These are phyloP conservation scores for Mormyrops boulengeri DNA, from an alignment of 2,797 vertebrate genomes.

Conservation along the genomic window DNA sequence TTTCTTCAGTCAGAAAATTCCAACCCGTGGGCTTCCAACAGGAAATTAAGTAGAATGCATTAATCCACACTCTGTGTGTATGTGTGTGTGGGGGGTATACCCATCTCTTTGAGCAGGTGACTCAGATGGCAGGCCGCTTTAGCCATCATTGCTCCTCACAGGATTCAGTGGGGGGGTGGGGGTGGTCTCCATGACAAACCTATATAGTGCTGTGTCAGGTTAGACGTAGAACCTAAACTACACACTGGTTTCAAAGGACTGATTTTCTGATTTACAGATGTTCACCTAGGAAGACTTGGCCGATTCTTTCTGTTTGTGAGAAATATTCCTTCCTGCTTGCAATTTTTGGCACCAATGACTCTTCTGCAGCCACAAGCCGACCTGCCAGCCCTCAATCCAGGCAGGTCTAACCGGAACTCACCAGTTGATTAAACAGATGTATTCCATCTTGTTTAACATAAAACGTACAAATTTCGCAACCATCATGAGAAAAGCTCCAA, in stretches of 20 bases:
- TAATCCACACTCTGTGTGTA: not conserved
- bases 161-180: too few species aligned
- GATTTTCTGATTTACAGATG: not conserved
- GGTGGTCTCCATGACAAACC: too few species aligned
- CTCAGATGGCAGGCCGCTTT: not conserved
- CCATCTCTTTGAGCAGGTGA: not conserved
- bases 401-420: not conserved
- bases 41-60: not conserved
- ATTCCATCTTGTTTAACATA: not conserved
- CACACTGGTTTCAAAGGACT: not conserved
- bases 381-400: not conserved
- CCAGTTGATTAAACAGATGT: not conserved
- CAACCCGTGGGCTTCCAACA: not conserved
- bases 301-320: not conserved
- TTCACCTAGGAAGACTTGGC: not conserved
- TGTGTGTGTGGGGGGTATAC: not conserved
- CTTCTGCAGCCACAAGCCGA: not conserved
- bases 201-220: too few species aligned
- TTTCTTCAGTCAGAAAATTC: not conserved
- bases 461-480: not conserved
- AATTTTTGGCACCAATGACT: not conserved
- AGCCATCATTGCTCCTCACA: not conserved
- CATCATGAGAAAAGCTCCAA: not conserved
- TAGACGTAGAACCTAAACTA: too few species aligned
- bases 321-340: not conserved